Percentiles rank a stretch among this genome's conserved stretches.
Conservation (phyloP, 2,797 vertebrate genomes). For the Mormyrops attenuatus region DNA sequence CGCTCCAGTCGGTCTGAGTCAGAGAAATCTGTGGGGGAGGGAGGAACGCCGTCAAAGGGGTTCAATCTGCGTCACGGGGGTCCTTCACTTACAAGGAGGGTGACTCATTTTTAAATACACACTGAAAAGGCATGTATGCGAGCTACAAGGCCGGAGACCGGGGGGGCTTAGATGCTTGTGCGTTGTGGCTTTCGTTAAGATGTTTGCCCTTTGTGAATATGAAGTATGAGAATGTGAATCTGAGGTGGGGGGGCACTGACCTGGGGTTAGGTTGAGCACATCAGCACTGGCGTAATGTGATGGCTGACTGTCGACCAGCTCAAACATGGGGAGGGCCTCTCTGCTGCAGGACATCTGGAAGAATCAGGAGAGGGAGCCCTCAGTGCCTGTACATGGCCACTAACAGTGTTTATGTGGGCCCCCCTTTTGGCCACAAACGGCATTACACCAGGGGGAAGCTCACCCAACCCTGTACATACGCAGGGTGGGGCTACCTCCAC, state of each 20-base stretch:
- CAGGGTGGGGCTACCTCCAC: neutral
- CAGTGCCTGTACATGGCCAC: neutral
- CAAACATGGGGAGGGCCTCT: constrained; percentile 90
- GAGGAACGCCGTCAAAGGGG: neutral
- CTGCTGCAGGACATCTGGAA: constrained; percentile 77
- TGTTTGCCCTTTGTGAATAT: neutral
- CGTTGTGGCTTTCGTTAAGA: neutral
- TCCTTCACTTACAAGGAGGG: neutral
- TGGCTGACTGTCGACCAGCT: constrained; percentile 88
- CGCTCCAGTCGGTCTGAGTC: constrained; percentile 87
- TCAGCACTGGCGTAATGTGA: constrained; percentile 84
- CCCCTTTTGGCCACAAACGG: neutral
- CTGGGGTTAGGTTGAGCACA: constrained; percentile 86
- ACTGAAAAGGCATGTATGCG: neutral
- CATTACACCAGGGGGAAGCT: neutral
- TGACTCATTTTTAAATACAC: neutral
- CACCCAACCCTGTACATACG: neutral
- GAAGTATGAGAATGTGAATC: neutral
- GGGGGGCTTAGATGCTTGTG: neutral
- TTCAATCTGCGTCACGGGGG: neutral
- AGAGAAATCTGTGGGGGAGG: constrained; percentile 75
- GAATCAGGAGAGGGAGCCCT: constrained; percentile 18
- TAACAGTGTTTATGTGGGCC: neutral
- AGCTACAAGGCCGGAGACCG: neutral
- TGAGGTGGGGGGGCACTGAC: constrained; percentile 52